Percentiles rank a stretch among this genome's conserved stretches.
These are phyloP conservation scores for Xyliphius kryptos DNA, from an alignment of 2,113 vertebrate genomes.

Conservation along the genomic window DNA sequence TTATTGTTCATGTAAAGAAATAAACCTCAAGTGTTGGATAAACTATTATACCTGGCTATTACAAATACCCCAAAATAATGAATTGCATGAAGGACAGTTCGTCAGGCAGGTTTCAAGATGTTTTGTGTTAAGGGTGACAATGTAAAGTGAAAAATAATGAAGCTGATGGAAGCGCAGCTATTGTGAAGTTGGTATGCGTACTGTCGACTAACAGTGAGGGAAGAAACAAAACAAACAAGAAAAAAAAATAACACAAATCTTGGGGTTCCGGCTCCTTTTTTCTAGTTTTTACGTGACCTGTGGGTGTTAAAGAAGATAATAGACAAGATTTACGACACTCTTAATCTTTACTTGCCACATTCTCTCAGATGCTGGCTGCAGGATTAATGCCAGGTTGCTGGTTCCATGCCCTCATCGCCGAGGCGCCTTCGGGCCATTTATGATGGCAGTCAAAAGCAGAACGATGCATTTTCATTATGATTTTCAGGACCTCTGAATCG, in stretches of 20 bases:
- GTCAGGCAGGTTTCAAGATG: background rate
- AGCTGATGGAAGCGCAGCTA: background rate
- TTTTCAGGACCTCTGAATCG: slow-evolving; percentile 17
- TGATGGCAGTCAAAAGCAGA: too few relatives aligned
- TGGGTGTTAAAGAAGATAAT: slow-evolving; percentile 18
- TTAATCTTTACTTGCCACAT: background rate
- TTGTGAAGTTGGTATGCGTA: background rate
- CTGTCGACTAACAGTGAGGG: background rate
- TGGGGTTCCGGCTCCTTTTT: background rate
- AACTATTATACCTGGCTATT: background rate
- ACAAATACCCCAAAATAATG: background rate
- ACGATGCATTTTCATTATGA: too few relatives aligned
- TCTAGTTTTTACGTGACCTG: background rate
- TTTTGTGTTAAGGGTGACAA: background rate
- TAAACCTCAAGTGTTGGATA: background rate
- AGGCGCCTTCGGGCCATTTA: background rate
- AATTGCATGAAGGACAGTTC: background rate
- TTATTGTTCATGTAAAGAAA: background rate
- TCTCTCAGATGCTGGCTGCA: background rate
- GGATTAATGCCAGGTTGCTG: background rate
- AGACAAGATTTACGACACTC: background rate
- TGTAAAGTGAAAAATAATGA: background rate
- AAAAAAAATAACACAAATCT: background rate
- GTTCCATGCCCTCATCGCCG: background rate
- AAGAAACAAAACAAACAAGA: too few relatives aligned